A percentile compares a stretch with the other conserved stretches of the same genome.
phyloP scores from a whole-genome alignment of 2,797 vertebrate genomes.

The Rallus crepitans region DNA sequence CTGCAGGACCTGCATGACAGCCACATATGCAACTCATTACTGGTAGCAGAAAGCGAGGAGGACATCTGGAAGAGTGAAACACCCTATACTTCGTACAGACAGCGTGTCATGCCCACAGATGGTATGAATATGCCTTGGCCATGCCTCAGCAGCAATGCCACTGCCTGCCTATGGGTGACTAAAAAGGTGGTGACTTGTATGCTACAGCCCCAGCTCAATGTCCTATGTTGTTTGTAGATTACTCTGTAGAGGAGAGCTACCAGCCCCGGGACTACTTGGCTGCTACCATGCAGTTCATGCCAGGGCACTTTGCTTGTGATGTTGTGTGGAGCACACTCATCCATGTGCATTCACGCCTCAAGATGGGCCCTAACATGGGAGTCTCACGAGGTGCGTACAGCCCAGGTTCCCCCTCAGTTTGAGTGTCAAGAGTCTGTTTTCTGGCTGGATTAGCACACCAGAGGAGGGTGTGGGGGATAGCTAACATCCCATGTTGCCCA shows the following conservation, averaged over 20 bases:
- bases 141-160: background rate
- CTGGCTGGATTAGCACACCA: background rate
- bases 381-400: constrained; percentile 82
- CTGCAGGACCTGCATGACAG: constrained; percentile 97
- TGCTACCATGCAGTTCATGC: constrained; percentile 98
- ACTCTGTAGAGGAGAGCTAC: constrained; percentile 92
- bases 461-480: background rate
- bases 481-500: background rate
- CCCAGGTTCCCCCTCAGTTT: background rate
- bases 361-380: constrained; percentile 98
- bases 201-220: background rate
- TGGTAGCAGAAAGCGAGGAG: constrained; percentile 98
- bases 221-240: constrained; percentile 80
- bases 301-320: constrained; percentile 95
- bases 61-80: constrained; percentile 98
- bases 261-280: constrained; percentile 95
- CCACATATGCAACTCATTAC: constrained; percentile 92
- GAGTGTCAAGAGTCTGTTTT: background rate
- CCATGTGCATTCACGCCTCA: constrained; percentile 95
- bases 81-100: constrained; percentile 84
- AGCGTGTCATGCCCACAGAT: constrained; percentile 84
- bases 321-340: constrained; percentile 96
- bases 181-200: background rate
- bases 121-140: constrained; percentile 76
- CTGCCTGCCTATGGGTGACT: background rate